A percentile compares a stretch with the other conserved stretches of the same genome.
These are phyloP conservation scores for Himalopsyche kuldschensis DNA, from an alignment of 2,888 invertebrate species.

Conservation along the genomic window DNA sequence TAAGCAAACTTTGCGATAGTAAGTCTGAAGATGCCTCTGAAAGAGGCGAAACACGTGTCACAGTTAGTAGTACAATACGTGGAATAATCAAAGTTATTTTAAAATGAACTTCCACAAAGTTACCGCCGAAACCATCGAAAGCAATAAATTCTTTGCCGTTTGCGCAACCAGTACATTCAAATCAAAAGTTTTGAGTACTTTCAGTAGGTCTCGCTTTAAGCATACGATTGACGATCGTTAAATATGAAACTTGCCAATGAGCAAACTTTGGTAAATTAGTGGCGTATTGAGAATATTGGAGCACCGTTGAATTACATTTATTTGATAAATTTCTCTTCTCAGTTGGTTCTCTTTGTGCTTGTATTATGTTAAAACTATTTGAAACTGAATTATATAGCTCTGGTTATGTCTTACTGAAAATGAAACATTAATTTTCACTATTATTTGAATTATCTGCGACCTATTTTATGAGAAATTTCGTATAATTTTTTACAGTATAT, in stretches of 20 bases:
- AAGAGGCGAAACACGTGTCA: too few relatives aligned
- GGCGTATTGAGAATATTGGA: background rate
- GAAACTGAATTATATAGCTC: background rate
- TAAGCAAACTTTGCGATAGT: too few relatives aligned
- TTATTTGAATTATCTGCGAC: too few relatives aligned
- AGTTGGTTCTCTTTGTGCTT: background rate
- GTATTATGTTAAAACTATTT: background rate
- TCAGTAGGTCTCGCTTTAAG: background rate
- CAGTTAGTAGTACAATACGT: too few relatives aligned
- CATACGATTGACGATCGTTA: background rate
- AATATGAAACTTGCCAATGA: background rate
- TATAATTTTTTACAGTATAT: too few relatives aligned
- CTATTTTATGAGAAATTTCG: too few relatives aligned
- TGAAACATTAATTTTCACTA: too few relatives aligned
- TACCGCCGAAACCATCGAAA: too few relatives aligned
- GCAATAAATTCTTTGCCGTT: too few relatives aligned
- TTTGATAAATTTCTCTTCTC: background rate
- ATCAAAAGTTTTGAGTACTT: background rate
- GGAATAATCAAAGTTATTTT: too few relatives aligned
- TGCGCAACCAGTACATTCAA: background rate
- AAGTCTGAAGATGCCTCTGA: too few relatives aligned
- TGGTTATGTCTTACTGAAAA: background rate
- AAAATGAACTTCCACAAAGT: too few relatives aligned
- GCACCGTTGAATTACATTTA: background rate
- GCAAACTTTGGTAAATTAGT: background rate